Conservation (phyloP, 2,888 invertebrate species). For the Macrophya alboannulata region DNA sequence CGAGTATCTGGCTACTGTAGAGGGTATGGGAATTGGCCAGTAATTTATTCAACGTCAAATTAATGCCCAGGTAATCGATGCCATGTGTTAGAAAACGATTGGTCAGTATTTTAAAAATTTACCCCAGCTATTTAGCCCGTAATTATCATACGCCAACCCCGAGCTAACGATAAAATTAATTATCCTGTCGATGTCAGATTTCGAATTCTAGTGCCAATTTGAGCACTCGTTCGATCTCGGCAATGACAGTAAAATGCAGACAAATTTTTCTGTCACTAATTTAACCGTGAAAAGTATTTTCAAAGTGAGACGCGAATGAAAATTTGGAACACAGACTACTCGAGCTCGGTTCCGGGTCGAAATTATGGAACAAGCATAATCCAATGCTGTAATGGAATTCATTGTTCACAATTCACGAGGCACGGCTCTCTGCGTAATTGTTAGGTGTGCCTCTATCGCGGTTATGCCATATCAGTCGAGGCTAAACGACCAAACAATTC, state of each 20-base stretch:
- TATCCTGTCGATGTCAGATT: neutral
- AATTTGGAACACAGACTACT: neutral
- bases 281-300: neutral
- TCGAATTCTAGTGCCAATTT: neutral
- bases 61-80: neutral
- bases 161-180: neutral
- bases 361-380: neutral
- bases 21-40: neutral
- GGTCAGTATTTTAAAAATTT: neutral
- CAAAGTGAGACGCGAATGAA: too few relatives aligned
- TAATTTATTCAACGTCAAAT: constrained; percentile 10
- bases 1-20: neutral
- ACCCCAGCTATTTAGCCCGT: neutral
- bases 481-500: neutral
- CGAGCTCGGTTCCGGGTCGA: neutral
- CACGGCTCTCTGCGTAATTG: neutral
- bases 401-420: neutral
- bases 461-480: neutral
- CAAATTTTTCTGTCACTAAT: neutral
- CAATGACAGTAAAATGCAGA: neutral
- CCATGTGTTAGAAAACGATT: neutral
- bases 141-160: neutral
- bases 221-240: too few relatives aligned
- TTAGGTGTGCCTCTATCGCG: neutral
- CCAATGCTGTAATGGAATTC: neutral